phyloP scores from a whole-genome alignment of 2,797 vertebrate species.

The Alosa sapidissima region DNA sequence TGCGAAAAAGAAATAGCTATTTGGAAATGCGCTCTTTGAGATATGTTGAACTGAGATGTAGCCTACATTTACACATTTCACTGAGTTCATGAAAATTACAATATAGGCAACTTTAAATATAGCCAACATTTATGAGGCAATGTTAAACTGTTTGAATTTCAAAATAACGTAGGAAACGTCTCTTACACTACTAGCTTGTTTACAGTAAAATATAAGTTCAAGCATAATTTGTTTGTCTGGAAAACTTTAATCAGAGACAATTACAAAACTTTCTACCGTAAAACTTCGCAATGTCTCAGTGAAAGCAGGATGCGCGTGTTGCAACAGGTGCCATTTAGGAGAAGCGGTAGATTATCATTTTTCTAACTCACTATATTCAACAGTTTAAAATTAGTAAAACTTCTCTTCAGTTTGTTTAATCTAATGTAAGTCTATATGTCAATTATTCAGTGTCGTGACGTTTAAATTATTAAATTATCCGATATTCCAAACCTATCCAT shows the following conservation, averaged over 20 bases:
- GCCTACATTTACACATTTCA: neutral
- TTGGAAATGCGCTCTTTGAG: neutral
- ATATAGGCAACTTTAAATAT: neutral
- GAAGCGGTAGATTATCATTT: slow-evolving; percentile 5
- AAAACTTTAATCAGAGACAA: neutral
- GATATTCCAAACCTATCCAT: neutral
- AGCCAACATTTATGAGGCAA: neutral
- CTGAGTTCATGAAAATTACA: neutral
- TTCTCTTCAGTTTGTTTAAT: neutral
- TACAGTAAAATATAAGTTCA: neutral
- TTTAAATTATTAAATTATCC: neutral
- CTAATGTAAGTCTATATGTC: neutral
- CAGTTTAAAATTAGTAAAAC: neutral
- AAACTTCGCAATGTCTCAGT: neutral
- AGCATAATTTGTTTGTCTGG: neutral
- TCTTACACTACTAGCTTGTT: neutral
- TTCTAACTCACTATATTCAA: slow-evolving; percentile 1
- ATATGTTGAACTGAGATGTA: neutral
- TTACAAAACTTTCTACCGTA: neutral
- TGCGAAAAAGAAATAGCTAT: neutral
- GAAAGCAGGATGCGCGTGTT: slow-evolving; percentile 11
- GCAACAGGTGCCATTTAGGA: slow-evolving; percentile 20
- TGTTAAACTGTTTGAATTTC: neutral
- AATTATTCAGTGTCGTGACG: neutral
- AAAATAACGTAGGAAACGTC: neutral